Evolutionary conservation across 2,797 vertebrate genomes (phyloP).

Genomic region (Anableps anableps): DNA sequence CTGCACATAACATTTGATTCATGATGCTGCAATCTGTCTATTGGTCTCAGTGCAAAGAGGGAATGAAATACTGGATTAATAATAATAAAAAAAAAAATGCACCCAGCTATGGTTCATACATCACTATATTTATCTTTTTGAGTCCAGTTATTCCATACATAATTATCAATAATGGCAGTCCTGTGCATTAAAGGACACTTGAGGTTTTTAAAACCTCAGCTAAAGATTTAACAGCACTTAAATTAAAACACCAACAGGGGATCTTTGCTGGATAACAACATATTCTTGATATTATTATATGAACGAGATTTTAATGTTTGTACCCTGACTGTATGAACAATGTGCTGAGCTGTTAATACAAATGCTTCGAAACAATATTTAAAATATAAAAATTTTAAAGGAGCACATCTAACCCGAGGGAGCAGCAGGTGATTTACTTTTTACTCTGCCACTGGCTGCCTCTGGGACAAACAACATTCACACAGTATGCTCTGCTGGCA

Average conservation of each 20-base stretch:
- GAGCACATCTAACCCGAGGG: conserved; percentile 1
- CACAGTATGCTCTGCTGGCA: conserved; percentile 6
- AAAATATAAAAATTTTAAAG: conserved; percentile 6
- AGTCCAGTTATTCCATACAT: background rate
- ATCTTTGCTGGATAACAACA: background rate
- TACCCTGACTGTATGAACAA: background rate
- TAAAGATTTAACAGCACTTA: background rate
- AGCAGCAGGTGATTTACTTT: conserved; percentile 7
- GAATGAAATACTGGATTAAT: background rate
- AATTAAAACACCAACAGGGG: background rate
- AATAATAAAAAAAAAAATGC: background rate
- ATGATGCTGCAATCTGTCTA: background rate
- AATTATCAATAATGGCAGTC: background rate
- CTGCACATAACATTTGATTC: background rate
- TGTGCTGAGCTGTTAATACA: background rate
- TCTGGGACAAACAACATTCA: conserved; percentile 8
- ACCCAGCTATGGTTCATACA: background rate
- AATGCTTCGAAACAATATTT: background rate
- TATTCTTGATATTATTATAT: background rate
- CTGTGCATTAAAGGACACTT: background rate
- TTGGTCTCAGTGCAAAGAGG: background rate
- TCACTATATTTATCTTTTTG: background rate
- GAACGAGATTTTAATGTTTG: background rate
- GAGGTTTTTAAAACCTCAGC: background rate
- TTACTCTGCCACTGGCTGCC: conserved; percentile 8